Evolutionary conservation across 2,797 vertebrate species (phyloP).

Genomic region (Pangasius djambal): DNA sequence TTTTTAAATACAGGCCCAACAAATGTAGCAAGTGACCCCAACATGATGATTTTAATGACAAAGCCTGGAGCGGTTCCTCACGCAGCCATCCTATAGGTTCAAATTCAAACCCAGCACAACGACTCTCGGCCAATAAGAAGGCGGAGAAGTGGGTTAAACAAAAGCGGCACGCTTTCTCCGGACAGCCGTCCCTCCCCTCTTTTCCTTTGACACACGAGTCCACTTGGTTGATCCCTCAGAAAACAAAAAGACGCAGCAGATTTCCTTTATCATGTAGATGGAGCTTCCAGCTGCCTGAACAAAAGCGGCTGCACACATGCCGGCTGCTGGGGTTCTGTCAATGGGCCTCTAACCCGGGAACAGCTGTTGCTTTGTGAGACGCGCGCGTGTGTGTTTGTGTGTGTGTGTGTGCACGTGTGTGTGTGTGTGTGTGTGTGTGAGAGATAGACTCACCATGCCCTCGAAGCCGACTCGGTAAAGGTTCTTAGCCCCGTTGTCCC

Average conservation of each 20-base stretch:
- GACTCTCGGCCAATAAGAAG: conserved; percentile 68
- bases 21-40: conserved; percentile 42
- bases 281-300: conserved; percentile 75
- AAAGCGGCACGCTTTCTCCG: conserved; percentile 53
- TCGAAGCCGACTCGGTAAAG: conserved; percentile 99
- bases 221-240: conserved; percentile 58
- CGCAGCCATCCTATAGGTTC: conserved; percentile 61
- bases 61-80: conserved; percentile 67
- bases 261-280: conserved; percentile 79
- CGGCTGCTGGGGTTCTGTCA: conserved; percentile 73
- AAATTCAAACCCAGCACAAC: conserved; percentile 65
- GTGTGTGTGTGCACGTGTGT: conserved; percentile 45
- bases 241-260: conserved; percentile 70
- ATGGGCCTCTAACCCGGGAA: conserved; percentile 56
- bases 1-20: conserved; percentile 22
- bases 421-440: conserved; percentile 56
- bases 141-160: conserved; percentile 44
- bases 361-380: conserved; percentile 11
- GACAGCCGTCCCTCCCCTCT: conserved; percentile 26
- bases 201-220: conserved; percentile 70
- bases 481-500: conserved; percentile 99
- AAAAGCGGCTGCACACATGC: conserved; percentile 70
- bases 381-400: conserved; percentile 27
- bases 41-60: conserved; percentile 64
- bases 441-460: conserved; percentile 90